These are phyloP conservation scores for Halcyon senegalensis DNA, from an alignment of 2,113 vertebrate species.

Conservation along the genomic window DNA sequence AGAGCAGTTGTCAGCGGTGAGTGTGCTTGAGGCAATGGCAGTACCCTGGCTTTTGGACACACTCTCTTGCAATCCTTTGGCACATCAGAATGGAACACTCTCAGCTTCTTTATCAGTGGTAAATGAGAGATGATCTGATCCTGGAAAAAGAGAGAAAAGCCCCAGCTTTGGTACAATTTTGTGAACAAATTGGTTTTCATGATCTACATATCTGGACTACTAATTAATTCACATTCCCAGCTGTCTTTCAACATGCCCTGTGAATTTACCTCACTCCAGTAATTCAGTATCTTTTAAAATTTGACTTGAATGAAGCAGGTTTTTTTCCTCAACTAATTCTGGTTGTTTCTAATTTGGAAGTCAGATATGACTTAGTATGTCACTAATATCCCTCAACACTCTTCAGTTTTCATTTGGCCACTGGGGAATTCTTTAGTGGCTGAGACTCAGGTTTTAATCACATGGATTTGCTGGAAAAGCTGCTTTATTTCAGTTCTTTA, in stretches of 20 bases:
- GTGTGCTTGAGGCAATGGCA: background rate
- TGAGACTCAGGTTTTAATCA: background rate
- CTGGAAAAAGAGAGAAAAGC: background rate
- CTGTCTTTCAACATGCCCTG: background rate
- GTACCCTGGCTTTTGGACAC: background rate
- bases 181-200: background rate
- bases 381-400: background rate
- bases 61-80: background rate
- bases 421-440: background rate
- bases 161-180: background rate
- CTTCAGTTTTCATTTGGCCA: background rate
- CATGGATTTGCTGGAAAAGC: background rate
- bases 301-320: background rate
- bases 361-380: background rate
- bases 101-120: background rate
- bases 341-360: background rate
- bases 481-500: background rate
- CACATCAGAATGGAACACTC: background rate
- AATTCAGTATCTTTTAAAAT: background rate
- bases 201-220: rapidly evolving
- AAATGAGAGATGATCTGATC: background rate
- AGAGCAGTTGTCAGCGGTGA: background rate
- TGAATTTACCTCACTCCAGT: background rate
- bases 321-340: background rate
- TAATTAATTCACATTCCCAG: background rate